Evolutionary conservation across 2,888 invertebrate species (phyloP).

Genomic region (Steinernema carpocapsae): DNA sequence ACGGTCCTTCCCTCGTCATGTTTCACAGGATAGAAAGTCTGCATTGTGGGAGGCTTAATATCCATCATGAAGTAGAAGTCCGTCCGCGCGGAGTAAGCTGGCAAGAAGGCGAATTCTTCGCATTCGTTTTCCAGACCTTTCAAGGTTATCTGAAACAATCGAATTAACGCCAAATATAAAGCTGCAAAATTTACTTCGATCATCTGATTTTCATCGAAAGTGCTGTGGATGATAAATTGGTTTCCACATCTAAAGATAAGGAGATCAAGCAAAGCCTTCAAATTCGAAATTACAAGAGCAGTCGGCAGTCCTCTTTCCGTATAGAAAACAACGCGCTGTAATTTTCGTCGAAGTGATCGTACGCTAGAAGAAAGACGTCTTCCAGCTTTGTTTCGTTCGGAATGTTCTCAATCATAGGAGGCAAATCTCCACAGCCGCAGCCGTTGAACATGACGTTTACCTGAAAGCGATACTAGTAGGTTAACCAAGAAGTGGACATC

Average conservation of each 20-base stretch:
- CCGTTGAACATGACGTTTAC: slow-evolving; percentile 43
- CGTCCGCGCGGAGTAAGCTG: slow-evolving; percentile 3
- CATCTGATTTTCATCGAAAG: neutral
- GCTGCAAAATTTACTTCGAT: neutral
- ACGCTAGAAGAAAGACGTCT: neutral
- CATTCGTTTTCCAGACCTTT: slow-evolving; percentile 9
- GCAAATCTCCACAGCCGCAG: slow-evolving; percentile 37
- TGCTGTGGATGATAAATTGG: neutral
- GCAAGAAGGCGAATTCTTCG: neutral
- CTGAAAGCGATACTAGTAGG: slow-evolving; percentile 13
- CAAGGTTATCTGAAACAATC: neutral
- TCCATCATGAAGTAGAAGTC: slow-evolving; percentile 41
- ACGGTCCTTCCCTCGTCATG: neutral
- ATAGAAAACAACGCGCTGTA: neutral
- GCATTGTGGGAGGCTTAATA: slow-evolving; percentile 16
- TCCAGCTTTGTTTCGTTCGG: slow-evolving; percentile 37
- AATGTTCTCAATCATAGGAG: slow-evolving; percentile 27
- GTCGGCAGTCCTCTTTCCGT: neutral
- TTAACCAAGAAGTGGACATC: no score
- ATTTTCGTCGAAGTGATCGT: neutral
- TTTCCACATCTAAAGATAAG: neutral
- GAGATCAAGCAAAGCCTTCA: neutral
- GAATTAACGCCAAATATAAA: neutral
- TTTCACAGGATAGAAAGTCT: slow-evolving; percentile 13
- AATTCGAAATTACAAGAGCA: slow-evolving; percentile 11